Conservation (phyloP, 2,797 vertebrate genomes). For the Setipinna tenuifilis region DNA sequence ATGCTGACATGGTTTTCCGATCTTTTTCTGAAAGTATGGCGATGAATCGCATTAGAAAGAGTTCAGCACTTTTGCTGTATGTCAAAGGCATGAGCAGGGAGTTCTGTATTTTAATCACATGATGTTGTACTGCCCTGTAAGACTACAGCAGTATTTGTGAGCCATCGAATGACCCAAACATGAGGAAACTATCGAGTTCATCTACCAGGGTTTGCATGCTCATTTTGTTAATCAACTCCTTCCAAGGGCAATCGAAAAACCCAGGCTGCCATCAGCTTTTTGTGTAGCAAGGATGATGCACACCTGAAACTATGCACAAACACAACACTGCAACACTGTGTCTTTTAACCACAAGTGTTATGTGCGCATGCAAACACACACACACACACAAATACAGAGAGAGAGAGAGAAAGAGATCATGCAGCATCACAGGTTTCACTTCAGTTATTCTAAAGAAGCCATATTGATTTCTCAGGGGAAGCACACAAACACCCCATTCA, state of each 20-base stretch:
- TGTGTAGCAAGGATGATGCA: not conserved
- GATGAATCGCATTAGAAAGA: not conserved
- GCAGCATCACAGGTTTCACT: conserved; percentile 25
- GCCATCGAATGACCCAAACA: not conserved
- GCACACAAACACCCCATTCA: not conserved
- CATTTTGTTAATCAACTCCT: not conserved
- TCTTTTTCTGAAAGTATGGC: not conserved
- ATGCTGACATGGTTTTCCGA: not conserved
- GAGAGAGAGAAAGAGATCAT: conserved; percentile 12
- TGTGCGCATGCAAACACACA: not conserved
- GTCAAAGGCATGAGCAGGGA: not conserved
- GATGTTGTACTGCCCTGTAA: not conserved
- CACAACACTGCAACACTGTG: not conserved
- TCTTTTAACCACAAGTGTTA: not conserved
- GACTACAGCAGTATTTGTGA: not conserved
- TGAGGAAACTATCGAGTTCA: not conserved
- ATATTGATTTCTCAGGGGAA: not conserved
- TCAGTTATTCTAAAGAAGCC: not conserved
- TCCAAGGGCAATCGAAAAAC: not conserved
- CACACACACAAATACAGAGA: not conserved
- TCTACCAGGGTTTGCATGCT: not conserved
- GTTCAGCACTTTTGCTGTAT: not conserved
- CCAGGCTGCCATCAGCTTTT: not conserved
- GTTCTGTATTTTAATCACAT: no score
- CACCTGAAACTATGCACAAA: conserved; percentile 2